These are phyloP conservation scores for Abramis brama DNA, from an alignment of 2,113 vertebrate species.

Conservation along the genomic window DNA sequence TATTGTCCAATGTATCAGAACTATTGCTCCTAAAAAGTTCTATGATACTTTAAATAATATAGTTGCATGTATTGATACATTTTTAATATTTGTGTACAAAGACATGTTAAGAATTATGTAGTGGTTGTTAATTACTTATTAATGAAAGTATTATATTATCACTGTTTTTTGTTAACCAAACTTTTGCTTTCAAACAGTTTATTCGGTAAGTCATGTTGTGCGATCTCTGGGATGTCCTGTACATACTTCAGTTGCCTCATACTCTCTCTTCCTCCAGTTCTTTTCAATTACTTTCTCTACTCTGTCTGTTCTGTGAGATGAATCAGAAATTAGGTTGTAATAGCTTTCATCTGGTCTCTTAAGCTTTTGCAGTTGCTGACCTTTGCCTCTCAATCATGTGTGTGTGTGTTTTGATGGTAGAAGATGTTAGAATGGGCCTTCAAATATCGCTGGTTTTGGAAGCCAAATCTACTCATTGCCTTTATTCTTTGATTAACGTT, in stretches of 20 bases:
- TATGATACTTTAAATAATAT: not conserved
- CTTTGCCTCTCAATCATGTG: slow-evolving; percentile 33
- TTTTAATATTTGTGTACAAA: not conserved
- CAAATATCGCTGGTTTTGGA: not conserved
- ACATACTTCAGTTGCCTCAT: not conserved
- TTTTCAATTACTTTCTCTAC: not conserved
- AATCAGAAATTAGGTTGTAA: slow-evolving; percentile 17
- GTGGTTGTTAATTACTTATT: not conserved
- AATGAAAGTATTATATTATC: not conserved
- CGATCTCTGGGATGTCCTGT: not conserved
- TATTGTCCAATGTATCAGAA: not conserved
- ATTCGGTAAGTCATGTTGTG: slow-evolving; percentile 19
- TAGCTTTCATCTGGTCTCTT: slow-evolving; percentile 46
- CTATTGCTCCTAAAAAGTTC: not conserved
- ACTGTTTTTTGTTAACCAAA: not conserved
- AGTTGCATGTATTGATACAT: too few relatives aligned
- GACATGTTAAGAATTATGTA: not conserved
- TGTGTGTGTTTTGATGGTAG: not conserved
- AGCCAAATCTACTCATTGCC: not conserved
- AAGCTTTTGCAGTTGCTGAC: slow-evolving; percentile 55
- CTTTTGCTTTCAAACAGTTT: slow-evolving; percentile 1
- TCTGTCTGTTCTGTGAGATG: slow-evolving; percentile 50
- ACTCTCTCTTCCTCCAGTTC: not conserved
- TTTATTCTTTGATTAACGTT: not conserved
- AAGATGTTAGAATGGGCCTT: slow-evolving; percentile 9